Percentiles rank a stretch among this genome's conserved stretches.
Conservation (phyloP, 2,888 invertebrate genomes). For the Archips crataeganus region DNA sequence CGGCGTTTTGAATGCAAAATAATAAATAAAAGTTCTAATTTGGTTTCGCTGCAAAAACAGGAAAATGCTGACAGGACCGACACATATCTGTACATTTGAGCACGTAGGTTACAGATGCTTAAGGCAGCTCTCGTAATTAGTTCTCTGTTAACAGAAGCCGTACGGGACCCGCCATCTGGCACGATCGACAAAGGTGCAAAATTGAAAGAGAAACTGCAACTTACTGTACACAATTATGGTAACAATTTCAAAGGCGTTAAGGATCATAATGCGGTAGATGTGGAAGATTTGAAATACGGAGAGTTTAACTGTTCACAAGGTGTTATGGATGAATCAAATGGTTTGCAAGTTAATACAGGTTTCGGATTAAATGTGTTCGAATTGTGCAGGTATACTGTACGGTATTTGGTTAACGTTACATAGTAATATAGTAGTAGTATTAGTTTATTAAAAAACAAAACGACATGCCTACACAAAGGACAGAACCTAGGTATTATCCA, state of each 20-base stretch:
- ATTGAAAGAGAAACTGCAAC: constrained; percentile 66
- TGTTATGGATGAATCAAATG: constrained; percentile 18
- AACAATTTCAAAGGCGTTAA: background rate
- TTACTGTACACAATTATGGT: constrained; percentile 43
- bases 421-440: too few species aligned
- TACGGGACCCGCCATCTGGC: constrained; percentile 70
- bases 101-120: too few species aligned
- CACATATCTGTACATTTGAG: too few species aligned
- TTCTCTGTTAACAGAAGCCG: constrained; percentile 56
- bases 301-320: constrained; percentile 35
- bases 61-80: too few species aligned
- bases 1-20: too few species aligned
- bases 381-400: constrained; percentile 6
- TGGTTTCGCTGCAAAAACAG: too few species aligned
- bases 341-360: constrained; percentile 32
- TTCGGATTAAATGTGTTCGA: constrained; percentile 7
- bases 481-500: too few species aligned
- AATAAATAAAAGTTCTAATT: too few species aligned
- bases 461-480: too few species aligned
- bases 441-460: too few species aligned
- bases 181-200: constrained; percentile 72
- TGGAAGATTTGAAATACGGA: background rate
- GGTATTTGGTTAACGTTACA: background rate
- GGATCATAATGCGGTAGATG: background rate
- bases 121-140: too few species aligned